These are phyloP conservation scores for Natrix natrix DNA, from an alignment of 2,797 vertebrate species.

Conservation along the genomic window DNA sequence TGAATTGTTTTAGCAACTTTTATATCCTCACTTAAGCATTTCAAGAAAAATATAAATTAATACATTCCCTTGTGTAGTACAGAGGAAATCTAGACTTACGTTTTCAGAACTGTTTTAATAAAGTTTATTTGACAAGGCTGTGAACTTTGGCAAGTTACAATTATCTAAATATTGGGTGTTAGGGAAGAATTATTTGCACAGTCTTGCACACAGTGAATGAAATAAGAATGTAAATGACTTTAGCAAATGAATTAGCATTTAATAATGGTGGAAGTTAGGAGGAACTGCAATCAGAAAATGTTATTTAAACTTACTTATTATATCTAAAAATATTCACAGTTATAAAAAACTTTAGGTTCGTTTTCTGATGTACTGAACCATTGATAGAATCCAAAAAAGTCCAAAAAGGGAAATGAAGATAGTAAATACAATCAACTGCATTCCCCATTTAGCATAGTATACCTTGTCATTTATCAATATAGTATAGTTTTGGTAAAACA, in stretches of 20 bases:
- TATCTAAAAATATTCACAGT: slow-evolving; percentile 4
- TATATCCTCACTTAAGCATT: neutral
- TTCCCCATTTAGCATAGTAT: neutral
- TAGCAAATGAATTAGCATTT: neutral
- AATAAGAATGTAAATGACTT: neutral
- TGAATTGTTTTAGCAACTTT: neutral
- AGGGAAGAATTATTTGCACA: neutral
- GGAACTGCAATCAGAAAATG: neutral
- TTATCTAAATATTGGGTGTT: neutral
- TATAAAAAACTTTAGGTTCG: neutral
- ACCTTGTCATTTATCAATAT: neutral
- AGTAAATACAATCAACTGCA: neutral
- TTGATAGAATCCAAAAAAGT: neutral
- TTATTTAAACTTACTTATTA: slow-evolving; percentile 13
- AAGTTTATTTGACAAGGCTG: slow-evolving; percentile 1
- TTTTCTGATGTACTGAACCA: neutral
- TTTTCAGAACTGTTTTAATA: neutral
- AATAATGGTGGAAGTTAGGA: neutral
- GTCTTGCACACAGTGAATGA: neutral
- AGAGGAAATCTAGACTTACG: neutral
- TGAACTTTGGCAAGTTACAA: neutral
- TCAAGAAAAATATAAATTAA: neutral
- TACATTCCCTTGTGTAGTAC: neutral
- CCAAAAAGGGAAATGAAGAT: neutral
- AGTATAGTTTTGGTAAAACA: neutral